Evolutionary conservation across 2,797 vertebrate genomes (phyloP), one percentile per base, ranked within the genome.

Genomic region (Adrianichthys oophorus): DNA sequence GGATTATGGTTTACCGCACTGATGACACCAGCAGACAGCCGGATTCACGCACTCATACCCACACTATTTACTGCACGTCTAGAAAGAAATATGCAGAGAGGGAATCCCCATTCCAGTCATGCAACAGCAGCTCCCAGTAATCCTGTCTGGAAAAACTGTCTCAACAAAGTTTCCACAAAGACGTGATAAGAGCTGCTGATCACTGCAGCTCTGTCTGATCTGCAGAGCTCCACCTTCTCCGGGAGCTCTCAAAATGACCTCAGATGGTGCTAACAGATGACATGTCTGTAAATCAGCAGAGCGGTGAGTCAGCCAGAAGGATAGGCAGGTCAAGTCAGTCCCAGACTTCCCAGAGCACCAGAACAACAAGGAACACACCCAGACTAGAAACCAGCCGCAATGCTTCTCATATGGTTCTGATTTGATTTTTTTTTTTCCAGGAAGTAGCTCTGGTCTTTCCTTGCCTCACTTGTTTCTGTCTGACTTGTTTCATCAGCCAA

Each of bases 391-490:
- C 70, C 15, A 59, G 63, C 70, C 65, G 83, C 83, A 91, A 88
- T 89, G 85, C 77, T 82, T 78, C 83, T 91, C 89, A 90, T 88
- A 84, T 90, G 88, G 83, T 89, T 82, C 76, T 88, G 71, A 89
- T 91, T 89, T 91, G 58, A 78, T 56, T 58, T 32, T 61, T 68
- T 76, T 80, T n/a, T n/a, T 2, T 2, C 80, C 66, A 32, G 32
- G 32, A 32, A 32, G 32, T 32, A 32, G 32, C 32, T 32, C 32
- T 32, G 10, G 8, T 32, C 32, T 32, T 32, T 32, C 8, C 10
- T 32, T 32, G 32, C 32, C 8, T 32, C 32, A 32, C 32, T 32
- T 32, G 8, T 32, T 32, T 32, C 32, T 32, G 32, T 32, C 32
- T 13, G 8, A 32, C 10, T 12, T 32, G 8, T 32, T 32, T 8